Base-by-base conservation (phyloP, 53 echinoderm and acorn worm species). In the Holothuria scabra region DNA sequence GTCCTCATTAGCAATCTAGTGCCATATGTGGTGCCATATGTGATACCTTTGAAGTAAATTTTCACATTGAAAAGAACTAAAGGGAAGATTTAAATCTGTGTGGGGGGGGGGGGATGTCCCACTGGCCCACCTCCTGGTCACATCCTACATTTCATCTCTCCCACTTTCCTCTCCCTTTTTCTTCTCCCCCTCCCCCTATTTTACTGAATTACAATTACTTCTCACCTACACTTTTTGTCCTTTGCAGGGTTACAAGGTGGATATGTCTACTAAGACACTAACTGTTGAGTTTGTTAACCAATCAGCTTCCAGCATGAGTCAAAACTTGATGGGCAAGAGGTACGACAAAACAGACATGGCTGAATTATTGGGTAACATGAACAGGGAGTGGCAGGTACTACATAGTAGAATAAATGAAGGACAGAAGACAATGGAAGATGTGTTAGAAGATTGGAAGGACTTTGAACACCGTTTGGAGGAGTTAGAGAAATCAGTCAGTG, bases 201-300 rank as follows among this genome's bases (percentile, higher is more conserved):
- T 14, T 18, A 16, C 52, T 52, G 52, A 52, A 52, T 52, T 52
- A 1, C 18, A 52, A 3, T 52, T 18, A 52, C 52, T 16, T 1
- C 8, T 0, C 16, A 16, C 13, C 4, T 0, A 64, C 9, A 58
- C 62, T 93, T 12, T 16, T 2, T 52, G 14, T 52, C 0, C 52
- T 0, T 2, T 18, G 1, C 18, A 52, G 99, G 91, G 94, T 37
- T 94, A 97, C 84, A 92, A 94, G 87, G 87, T 97, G 6, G 94
- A 92, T 59, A 64, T 97, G 68, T 88, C 91, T 14, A 90, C 94
- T 76, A 94, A 97, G 75, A 90, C 86, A 25, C 87, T 97, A 11
- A 97, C 99, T 5, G 91, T 94, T 24, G 99, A 97, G 74, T 97
- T 97, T 87, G 91, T 97, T 86, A 97, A 97, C 88, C 99, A 97